phyloP scores from a whole-genome alignment of 2,797 vertebrate species.

The Catharus ustulatus region DNA sequence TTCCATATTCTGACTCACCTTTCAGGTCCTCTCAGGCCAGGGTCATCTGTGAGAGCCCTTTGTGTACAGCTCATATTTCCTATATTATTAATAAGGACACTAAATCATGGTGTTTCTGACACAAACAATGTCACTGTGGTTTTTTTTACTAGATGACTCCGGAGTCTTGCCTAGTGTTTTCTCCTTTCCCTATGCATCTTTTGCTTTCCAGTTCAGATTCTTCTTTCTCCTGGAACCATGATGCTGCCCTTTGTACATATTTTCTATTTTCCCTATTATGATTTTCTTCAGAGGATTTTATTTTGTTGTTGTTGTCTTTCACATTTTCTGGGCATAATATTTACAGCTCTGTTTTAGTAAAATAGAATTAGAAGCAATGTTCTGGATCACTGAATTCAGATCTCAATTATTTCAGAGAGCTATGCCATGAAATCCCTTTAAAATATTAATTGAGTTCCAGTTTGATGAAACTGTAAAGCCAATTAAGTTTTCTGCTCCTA shows the following conservation, averaged over 20 bases:
- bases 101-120: neutral
- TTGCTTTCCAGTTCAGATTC: neutral
- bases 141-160: neutral
- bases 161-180: neutral
- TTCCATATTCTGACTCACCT: neutral
- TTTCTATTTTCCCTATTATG: neutral
- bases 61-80: neutral
- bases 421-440: slow-evolving; percentile 39
- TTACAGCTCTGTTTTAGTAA: slow-evolving; percentile 38
- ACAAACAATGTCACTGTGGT: neutral
- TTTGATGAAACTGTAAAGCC: slow-evolving; percentile 47
- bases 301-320: neutral
- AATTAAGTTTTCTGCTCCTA: neutral
- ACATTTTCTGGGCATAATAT: neutral
- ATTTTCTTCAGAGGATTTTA: neutral
- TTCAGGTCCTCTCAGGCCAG: neutral
- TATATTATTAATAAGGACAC: neutral
- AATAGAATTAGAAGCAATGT: slow-evolving; percentile 37
- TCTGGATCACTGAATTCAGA: slow-evolving; percentile 45
- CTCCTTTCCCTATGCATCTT: neutral
- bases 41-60: neutral
- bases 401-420: slow-evolving; percentile 41
- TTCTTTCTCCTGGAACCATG: neutral
- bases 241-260: neutral
- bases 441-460: slow-evolving; percentile 54